These are phyloP conservation scores for Scrobipalpa atriplicella DNA, from an alignment of 2,888 invertebrate species.

Conservation along the genomic window DNA sequence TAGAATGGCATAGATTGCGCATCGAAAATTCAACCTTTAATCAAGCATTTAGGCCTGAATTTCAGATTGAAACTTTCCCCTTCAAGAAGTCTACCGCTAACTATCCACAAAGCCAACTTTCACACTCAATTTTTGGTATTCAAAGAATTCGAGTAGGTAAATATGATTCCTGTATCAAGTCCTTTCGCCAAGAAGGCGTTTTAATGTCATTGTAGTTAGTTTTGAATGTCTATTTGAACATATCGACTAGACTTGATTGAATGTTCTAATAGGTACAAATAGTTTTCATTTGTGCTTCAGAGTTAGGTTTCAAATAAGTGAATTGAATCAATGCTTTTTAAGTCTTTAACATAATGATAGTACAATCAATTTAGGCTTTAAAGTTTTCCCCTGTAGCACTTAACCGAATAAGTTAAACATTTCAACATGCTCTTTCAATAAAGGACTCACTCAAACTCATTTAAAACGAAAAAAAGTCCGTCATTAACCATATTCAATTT, in stretches of 20 bases:
- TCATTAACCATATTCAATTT: constrained; percentile 5
- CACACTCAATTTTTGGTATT: not conserved
- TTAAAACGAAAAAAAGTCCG: not conserved
- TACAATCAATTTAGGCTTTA: not conserved
- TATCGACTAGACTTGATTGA: constrained; percentile 3
- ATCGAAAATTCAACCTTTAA: too few relatives aligned
- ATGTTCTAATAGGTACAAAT: too few relatives aligned
- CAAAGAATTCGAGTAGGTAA: not conserved
- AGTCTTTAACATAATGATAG: not conserved
- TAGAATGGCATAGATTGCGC: not conserved
- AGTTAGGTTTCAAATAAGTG: not conserved
- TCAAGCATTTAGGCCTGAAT: too few relatives aligned
- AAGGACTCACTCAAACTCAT: not conserved
- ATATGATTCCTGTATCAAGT: not conserved
- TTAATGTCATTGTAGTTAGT: constrained; percentile 1
- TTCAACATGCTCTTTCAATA: not conserved
- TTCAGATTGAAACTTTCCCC: too few relatives aligned
- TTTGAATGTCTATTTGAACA: not conserved
- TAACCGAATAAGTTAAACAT: not conserved
- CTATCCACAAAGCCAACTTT: not conserved
- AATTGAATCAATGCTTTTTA: not conserved
- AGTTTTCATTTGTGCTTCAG: not conserved
- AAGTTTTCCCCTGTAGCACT: not conserved
- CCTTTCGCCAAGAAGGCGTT: not conserved
- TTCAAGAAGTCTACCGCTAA: too few relatives aligned